A percentile compares a stretch with the other conserved stretches of the same genome.
Evolutionary conservation across 2,888 invertebrate species (phyloP).

Genomic region (Coleophora deauratella): DNA sequence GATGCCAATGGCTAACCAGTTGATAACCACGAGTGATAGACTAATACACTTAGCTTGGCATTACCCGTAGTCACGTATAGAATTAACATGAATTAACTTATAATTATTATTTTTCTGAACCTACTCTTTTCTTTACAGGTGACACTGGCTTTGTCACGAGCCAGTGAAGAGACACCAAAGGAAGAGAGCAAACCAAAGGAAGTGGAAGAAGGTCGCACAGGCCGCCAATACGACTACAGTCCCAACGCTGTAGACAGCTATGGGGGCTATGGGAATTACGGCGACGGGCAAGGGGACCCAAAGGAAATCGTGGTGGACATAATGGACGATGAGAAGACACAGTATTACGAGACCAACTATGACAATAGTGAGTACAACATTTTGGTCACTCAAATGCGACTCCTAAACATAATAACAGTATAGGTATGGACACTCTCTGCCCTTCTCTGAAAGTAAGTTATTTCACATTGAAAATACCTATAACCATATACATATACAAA

Average conservation of each 20-base stretch:
- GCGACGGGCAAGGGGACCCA: constrained; percentile 32
- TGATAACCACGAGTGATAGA: too few species aligned
- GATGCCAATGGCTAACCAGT: too few species aligned
- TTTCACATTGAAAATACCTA: too few species aligned
- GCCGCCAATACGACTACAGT: constrained; percentile 35
- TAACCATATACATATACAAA: too few species aligned
- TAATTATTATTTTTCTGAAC: too few species aligned
- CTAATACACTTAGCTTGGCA: too few species aligned
- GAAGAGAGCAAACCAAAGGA: constrained; percentile 20
- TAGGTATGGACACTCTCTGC: too few species aligned
- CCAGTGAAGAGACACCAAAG: constrained; percentile 41
- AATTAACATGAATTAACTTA: too few species aligned
- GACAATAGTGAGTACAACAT: constrained; percentile 77
- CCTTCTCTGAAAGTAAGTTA: too few species aligned
- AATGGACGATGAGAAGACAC: constrained; percentile 81
- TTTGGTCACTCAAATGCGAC: not conserved
- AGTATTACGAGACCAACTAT: constrained; percentile 84
- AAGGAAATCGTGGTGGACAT: constrained; percentile 82
- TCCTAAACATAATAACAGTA: too few species aligned
- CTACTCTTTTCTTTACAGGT: constrained; percentile 39
- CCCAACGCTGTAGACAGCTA: constrained; percentile 10
- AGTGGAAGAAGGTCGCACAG: constrained; percentile 18
- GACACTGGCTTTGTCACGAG: constrained; percentile 45
- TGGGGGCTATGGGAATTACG: constrained; percentile 15
- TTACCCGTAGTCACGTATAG: too few species aligned